These are phyloP conservation scores for Colius striatus DNA, from an alignment of 2,113 vertebrate genomes.

Conservation along the genomic window DNA sequence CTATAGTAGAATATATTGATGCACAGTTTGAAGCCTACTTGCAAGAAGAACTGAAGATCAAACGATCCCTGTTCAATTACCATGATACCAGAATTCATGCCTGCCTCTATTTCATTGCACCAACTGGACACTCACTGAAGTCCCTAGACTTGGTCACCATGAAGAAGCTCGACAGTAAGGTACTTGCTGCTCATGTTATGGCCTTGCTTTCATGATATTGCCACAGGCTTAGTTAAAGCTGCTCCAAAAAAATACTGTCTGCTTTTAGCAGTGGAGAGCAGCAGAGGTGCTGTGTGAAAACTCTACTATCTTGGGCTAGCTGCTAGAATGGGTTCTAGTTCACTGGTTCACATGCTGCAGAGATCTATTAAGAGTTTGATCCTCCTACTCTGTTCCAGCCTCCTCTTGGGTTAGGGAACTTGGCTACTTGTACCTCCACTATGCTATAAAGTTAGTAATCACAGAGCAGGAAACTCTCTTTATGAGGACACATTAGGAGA, in stretches of 20 bases:
- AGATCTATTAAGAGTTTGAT: too few species aligned
- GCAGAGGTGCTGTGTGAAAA: neutral
- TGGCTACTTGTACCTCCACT: too few species aligned
- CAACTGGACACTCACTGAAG: conserved; percentile 83
- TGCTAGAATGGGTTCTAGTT: too few species aligned
- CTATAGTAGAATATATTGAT: conserved; percentile 85
- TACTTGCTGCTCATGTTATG: neutral
- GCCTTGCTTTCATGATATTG: neutral
- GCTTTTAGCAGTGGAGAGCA: neutral
- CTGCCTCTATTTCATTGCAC: conserved; percentile 85
- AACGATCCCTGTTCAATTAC: conserved; percentile 83
- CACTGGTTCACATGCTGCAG: too few species aligned
- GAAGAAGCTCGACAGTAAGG: conserved; percentile 88
- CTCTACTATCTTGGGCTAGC: neutral
- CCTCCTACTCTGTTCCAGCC: too few species aligned
- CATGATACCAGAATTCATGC: conserved; percentile 82
- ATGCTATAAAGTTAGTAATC: too few species aligned
- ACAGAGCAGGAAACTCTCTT: too few species aligned
- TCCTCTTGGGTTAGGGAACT: too few species aligned
- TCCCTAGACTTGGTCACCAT: conserved; percentile 86
- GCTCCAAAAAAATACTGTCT: neutral
- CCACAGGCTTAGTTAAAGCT: neutral
- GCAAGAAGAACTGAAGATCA: conserved; percentile 86
- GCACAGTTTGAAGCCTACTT: conserved; percentile 85
- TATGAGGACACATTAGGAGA: too few species aligned